Conservation (phyloP, 2,888 invertebrate genomes). For the Pseudeuparius sepicola region DNA sequence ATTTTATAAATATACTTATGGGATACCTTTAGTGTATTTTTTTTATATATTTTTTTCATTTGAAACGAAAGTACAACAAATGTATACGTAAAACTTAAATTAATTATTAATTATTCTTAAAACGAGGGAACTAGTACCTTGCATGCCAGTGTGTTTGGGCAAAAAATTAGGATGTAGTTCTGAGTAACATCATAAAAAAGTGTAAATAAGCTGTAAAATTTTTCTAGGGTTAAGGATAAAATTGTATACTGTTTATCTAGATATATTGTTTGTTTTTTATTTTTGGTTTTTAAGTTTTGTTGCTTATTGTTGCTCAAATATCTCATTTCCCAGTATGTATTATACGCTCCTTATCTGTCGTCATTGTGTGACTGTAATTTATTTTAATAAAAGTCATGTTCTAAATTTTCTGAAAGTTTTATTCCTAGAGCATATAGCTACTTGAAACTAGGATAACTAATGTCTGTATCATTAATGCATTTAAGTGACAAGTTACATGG, state of each 20-base stretch:
- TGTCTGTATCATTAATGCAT: no score
- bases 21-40: no score
- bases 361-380: conserved; percentile 44
- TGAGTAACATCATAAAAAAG: conserved; percentile 13
- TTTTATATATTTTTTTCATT: conserved; percentile 24
- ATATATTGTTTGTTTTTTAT: conserved; percentile 34
- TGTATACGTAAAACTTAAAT: conserved; percentile 35
- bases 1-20: no score
- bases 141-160: conserved; percentile 38
- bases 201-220: conserved; percentile 35
- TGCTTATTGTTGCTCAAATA: conserved; percentile 43
- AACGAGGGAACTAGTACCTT: conserved; percentile 37
- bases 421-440: no score
- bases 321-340: conserved; percentile 35
- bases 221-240: conserved; percentile 38
- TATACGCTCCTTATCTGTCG: conserved; percentile 36
- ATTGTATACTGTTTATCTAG: conserved; percentile 40
- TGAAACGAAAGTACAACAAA: conserved; percentile 40
- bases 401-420: no score
- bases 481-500: no score
- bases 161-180: conserved; percentile 24
- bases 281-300: conserved; percentile 37
- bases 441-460: no score
- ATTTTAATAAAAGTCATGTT: conserved; percentile 43
- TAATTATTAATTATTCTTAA: conserved; percentile 9